phyloP scores from a whole-genome alignment of 2,888 invertebrate genomes.

The Tetragnatha montana region DNA sequence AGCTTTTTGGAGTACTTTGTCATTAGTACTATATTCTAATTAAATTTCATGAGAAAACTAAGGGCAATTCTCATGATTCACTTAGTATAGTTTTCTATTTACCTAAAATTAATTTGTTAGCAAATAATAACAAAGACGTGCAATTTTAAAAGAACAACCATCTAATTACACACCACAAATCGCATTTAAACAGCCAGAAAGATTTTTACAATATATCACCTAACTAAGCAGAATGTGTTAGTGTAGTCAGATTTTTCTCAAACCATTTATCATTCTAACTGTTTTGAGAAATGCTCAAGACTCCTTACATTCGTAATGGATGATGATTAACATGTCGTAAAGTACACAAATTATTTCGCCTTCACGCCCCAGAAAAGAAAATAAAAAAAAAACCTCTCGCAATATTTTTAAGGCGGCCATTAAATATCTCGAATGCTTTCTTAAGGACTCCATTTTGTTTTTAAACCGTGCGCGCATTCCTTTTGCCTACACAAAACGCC shows the following conservation, averaged over 20 bases:
- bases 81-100: too few relatives aligned
- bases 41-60: too few relatives aligned
- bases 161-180: background rate
- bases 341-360: background rate
- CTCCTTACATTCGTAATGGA: background rate
- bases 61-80: too few relatives aligned
- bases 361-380: background rate
- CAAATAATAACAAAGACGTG: too few relatives aligned
- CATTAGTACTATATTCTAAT: too few relatives aligned
- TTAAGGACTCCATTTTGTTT: background rate
- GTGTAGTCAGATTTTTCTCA: background rate
- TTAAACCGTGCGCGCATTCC: background rate
- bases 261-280: background rate
- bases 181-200: background rate
- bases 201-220: background rate
- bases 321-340: background rate
- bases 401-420: background rate
- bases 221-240: background rate
- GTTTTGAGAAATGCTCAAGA: background rate
- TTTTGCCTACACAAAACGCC: background rate
- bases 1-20: too few relatives aligned
- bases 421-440: background rate
- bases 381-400: background rate
- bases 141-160: too few relatives aligned
- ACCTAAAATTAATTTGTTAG: too few relatives aligned